These are phyloP conservation scores for Drosophila quasianomalipes DNA, from an alignment of 2,888 invertebrate species.

Conservation along the genomic window DNA sequence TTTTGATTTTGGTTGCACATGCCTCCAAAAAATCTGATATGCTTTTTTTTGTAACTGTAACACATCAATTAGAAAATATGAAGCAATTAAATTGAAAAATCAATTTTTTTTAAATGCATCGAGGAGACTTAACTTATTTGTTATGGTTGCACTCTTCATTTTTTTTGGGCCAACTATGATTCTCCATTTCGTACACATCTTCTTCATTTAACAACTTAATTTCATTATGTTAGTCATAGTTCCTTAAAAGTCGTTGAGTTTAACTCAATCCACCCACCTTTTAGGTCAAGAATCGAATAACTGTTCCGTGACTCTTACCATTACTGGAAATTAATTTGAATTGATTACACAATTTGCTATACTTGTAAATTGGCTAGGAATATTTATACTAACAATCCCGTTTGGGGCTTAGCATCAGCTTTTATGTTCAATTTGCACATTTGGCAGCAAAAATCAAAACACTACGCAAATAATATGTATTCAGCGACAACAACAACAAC, in stretches of 20 bases:
- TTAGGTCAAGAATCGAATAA: conserved; percentile 14
- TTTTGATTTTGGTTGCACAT: conserved; percentile 14
- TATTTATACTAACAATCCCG: conserved; percentile 58
- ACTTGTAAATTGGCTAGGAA: conserved; percentile 39
- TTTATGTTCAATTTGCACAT: conserved; percentile 61
- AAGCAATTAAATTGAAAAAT: conserved; percentile 9
- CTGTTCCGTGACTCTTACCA: conserved; percentile 21
- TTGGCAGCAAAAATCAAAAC: conserved; percentile 50
- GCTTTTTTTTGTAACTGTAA: conserved; percentile 40
- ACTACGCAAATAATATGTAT: conserved; percentile 40
- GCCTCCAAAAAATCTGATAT: conserved; percentile 6
- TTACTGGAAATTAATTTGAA: conserved; percentile 28
- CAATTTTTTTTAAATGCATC: not conserved
- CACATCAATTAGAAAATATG: conserved; percentile 66
- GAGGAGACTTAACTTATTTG: conserved; percentile 1
- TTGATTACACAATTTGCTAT: conserved; percentile 41
- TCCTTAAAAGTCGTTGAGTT: not conserved
- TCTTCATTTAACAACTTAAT: not conserved
- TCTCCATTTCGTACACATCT: not conserved
- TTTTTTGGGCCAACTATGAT: not conserved
- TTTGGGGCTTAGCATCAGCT: conserved; percentile 23
- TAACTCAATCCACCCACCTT: conserved; percentile 3
- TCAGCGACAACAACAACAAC: conserved; percentile 41
- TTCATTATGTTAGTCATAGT: not conserved
- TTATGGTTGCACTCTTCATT: not conserved